Evolutionary conservation across 2,797 vertebrate genomes (phyloP).

Genomic region (Spinus pinus): DNA sequence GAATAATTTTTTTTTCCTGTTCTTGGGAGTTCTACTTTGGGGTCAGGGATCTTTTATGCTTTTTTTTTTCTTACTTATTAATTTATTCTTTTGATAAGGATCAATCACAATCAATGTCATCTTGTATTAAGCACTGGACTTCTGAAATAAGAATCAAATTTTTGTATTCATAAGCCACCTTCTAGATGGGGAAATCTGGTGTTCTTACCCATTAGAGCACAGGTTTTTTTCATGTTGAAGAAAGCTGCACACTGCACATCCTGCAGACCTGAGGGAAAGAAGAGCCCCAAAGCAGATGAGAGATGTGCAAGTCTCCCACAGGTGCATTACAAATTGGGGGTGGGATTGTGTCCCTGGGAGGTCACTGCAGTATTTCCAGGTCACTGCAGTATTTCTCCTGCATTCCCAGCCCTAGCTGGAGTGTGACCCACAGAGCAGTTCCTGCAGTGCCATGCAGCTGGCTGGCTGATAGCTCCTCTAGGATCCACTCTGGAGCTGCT

Average conservation of each 20-base stretch:
- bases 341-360: not conserved
- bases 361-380: not conserved
- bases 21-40: not conserved
- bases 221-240: not conserved
- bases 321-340: not conserved
- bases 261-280: not conserved
- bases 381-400: not conserved
- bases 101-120: not conserved
- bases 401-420: not conserved
- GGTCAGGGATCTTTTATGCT: accelerated
- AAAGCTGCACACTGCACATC: not conserved
- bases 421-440: not conserved
- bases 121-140: not conserved
- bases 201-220: not conserved
- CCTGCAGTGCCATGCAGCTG: not conserved
- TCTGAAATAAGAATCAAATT: not conserved
- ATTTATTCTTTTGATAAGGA: not conserved
- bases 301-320: not conserved
- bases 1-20: not conserved
- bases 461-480: no score
- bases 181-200: not conserved
- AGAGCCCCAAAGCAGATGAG: not conserved
- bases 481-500: no score
- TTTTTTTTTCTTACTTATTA: not conserved
- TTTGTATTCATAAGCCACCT: not conserved